phyloP scores from a whole-genome alignment of 2,888 invertebrate species.

The Eucera pruinosa region DNA sequence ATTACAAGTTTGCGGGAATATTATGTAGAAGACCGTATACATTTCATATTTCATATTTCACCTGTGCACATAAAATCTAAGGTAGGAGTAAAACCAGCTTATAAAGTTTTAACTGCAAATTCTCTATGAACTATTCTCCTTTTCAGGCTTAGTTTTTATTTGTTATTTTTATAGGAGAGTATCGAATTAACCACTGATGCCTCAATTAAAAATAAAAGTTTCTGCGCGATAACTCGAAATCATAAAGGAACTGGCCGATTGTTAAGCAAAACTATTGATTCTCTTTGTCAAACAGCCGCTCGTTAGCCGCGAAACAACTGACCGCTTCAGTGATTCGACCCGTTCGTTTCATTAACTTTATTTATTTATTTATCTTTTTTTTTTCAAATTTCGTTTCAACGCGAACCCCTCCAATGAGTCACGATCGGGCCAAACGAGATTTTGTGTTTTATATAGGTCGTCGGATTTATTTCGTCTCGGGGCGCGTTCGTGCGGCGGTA shows the following conservation, averaged over 20 bases:
- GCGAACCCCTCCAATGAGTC: constrained; percentile 16
- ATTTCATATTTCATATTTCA: constrained; percentile 2
- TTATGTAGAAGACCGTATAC: background rate
- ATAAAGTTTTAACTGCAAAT: too few relatives aligned
- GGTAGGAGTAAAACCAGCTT: background rate
- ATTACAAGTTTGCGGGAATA: constrained; percentile 7
- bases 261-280: background rate
- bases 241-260: background rate
- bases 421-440: constrained; percentile 27
- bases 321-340: constrained; percentile 8
- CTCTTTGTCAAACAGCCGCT: constrained; percentile 1
- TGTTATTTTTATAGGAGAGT: too few relatives aligned
- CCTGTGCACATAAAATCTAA: background rate
- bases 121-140: too few relatives aligned
- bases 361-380: constrained; percentile 9
- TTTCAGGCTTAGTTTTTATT: too few relatives aligned
- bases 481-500: constrained; percentile 7
- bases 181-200: too few relatives aligned
- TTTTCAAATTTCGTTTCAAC: constrained; percentile 4
- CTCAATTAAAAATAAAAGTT: too few relatives aligned
- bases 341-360: constrained; percentile 46
- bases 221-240: too few relatives aligned
- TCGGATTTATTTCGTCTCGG: constrained; percentile 29
- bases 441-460: constrained; percentile 34
- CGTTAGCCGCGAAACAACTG: constrained; percentile 19